Base-by-base conservation (phyloP, 2,888 invertebrate genomes). In the Escarpia spicata region DNA sequence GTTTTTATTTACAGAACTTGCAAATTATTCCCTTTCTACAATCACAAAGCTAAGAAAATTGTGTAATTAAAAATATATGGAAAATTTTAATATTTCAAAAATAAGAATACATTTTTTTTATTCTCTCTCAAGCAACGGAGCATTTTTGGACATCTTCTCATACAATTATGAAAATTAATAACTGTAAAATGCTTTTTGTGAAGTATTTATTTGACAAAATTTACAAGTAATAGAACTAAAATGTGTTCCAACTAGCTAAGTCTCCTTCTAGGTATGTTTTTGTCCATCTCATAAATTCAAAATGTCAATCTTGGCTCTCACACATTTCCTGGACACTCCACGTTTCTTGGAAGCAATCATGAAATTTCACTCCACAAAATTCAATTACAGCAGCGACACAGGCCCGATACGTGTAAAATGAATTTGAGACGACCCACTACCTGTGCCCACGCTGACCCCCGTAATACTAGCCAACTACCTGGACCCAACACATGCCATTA, bases 321-420 rank as follows among this genome's bases (percentile, higher is more conserved):
- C 52, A 52, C 52, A 52, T 52, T 52, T 52, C 52, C 10, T 12
- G 52, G 52, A 52, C 52, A 75, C 75, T 75, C 60, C 15, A 26
- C 75, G n/a, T 26, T 75, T 75, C 75, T 26, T 75, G 75, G 75
- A 75, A 75, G 75, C 75, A 75, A 75, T 75, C n/a, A 75, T n/a
- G 75, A 26, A 26, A 75, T 75, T 75, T 75, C 75, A 75, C 75
- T 75, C n/a, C 26, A 75, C 75, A 75, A 75, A 75, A 75, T 75
- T 75, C 26, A 75, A 75, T 75, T 75, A 75, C 75, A 26, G 75
- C 75, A 75, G 6, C 19, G 19, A 26, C 75, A 75, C 75, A 2
- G n/a, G 75, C 26, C 75, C 6, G 19, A 6, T 6, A 45, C 10
- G 52, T 52, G 52, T 52, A 3, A 52, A 75, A 75, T 75, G 75